Evolutionary conservation across 2,797 vertebrate species (phyloP), one percentile per base, ranked within the genome.

Genomic region (Melanogrammus aeglefinus): DNA sequence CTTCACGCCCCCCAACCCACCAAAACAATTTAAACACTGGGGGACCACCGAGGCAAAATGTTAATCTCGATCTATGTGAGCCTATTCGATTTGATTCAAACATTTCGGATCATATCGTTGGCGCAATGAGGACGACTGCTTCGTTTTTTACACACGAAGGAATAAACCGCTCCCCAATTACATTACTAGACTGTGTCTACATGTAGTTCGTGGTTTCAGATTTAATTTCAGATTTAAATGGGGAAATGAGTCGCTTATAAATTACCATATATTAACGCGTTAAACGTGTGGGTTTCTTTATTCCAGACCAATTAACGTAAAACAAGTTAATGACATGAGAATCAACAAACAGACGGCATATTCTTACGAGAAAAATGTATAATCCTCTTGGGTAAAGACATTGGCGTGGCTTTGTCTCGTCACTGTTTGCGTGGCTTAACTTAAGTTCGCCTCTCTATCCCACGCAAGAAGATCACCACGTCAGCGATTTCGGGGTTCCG

Each of bases 381-480:
- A 69, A 69, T 69, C n/a, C 63, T 69, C 63, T 27, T 12, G 24
- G n/a, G 63, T 2, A 10, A 5, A 21, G 16, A 8, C 6, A 63
- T 63, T 63, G 57, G 21, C 57, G 21, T 63, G 63, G 63, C n/a
- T 69, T 69, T 69, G 63, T 69, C 63, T 69, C 63, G 63, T 69
- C 63, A 69, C 24, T 69, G 63, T 69, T 69, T 69, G 24, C 63
- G 27, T 69, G 1, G 63, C 63, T 27, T 69, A 9, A 69, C 63
- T 69, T 69, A 69, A 69, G 63, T 69, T 69, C 63, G 63, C 63
- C 63, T 27, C 57, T 21, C 10, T 13, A 24, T 27, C 63, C 63
- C 63, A 69, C 63, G 63, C 63, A 69, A 10, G n/a, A 24, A 66
- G 63, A 69, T 12, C 63, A 69, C 63, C 7, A 27, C 63, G 63